These are phyloP conservation scores for Ruditapes philippinarum DNA, from an alignment of 1,140 invertebrate species.

Conservation along the genomic window DNA sequence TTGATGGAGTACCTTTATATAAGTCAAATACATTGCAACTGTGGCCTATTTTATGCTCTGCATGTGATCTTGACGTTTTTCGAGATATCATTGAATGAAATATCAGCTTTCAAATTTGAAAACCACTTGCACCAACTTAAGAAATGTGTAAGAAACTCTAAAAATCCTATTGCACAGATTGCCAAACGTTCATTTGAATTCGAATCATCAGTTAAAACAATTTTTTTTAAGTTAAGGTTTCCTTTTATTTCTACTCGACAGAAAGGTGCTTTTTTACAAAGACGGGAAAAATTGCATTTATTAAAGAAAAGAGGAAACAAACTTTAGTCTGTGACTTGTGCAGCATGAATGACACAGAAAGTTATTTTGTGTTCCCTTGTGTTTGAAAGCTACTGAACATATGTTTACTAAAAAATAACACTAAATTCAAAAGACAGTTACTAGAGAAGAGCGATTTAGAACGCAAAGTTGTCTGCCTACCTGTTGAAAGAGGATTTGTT, in stretches of 20 bases:
- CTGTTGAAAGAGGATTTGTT: constrained; percentile 19
- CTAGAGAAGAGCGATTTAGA: neutral
- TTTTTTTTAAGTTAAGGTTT: neutral
- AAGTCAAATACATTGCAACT: constrained; percentile 64
- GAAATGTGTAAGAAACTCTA: constrained; percentile 73
- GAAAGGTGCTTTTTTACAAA: constrained; percentile 50
- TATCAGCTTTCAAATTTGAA: constrained; percentile 87
- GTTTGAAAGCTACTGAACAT: constrained; percentile 52
- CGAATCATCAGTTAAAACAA: neutral
- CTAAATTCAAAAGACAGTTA: neutral
- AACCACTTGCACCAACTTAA: constrained; percentile 86
- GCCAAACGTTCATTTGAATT: constrained; percentile 75
- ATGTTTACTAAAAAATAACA: neutral
- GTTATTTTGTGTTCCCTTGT: constrained; percentile 39
- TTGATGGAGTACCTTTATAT: constrained; percentile 71
- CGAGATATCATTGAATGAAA: constrained; percentile 83
- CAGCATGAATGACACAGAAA: neutral
- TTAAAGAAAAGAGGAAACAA: constrained; percentile 1
- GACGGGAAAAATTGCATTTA: constrained; percentile 11
- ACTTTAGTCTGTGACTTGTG: constrained; percentile 21
- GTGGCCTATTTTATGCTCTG: constrained; percentile 79
- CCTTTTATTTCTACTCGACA: constrained; percentile 6
- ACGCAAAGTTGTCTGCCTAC: constrained; percentile 38
- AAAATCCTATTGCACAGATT: constrained; percentile 77
- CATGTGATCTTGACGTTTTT: constrained; percentile 68